Percentiles rank a stretch among this genome's conserved stretches.
Conservation (phyloP, 2,797 vertebrate genomes). For the Aulostomus chinensis region DNA sequence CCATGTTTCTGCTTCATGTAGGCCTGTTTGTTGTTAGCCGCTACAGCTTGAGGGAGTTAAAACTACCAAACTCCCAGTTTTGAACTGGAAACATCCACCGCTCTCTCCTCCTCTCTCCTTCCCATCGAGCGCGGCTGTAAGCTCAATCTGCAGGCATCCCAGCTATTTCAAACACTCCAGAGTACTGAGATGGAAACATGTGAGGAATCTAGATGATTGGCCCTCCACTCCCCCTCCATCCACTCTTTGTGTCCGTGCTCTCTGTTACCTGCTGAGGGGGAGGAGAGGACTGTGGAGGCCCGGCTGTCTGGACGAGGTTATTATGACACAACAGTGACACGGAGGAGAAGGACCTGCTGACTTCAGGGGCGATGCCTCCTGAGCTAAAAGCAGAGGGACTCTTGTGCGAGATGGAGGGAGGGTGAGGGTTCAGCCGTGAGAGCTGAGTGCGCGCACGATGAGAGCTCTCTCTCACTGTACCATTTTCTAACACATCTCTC, state of each 20-base stretch:
- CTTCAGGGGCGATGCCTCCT: constrained; percentile 38
- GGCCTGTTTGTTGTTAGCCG: constrained; percentile 16
- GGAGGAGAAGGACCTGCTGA: constrained; percentile 34
- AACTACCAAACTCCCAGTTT: constrained; percentile 18
- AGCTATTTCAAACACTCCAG: constrained; percentile 69
- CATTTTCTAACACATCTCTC: constrained; percentile 28
- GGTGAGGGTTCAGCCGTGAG: constrained; percentile 5
- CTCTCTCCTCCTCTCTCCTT: constrained; percentile 9
- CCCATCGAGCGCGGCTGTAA: constrained; percentile 24
- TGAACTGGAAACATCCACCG: constrained; percentile 11
- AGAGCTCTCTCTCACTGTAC: neutral
- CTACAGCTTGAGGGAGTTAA: constrained; percentile 7
- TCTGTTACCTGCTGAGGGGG: constrained; percentile 72
- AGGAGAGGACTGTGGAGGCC: constrained; percentile 49
- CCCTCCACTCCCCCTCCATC: constrained; percentile 54
- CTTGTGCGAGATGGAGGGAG: constrained; percentile 3
- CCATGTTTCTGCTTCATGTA: constrained; percentile 15
- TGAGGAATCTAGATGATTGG: constrained; percentile 72
- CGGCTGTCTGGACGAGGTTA: constrained; percentile 47
- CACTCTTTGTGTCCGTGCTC: constrained; percentile 41
- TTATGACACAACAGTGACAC: constrained; percentile 51
- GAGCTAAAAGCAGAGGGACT: constrained; percentile 35
- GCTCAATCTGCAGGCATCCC: constrained; percentile 62
- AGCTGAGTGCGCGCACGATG: neutral
- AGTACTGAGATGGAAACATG: constrained; percentile 66